Conservation (phyloP, 2,888 invertebrate genomes). For the Leptopilina myrica region DNA sequence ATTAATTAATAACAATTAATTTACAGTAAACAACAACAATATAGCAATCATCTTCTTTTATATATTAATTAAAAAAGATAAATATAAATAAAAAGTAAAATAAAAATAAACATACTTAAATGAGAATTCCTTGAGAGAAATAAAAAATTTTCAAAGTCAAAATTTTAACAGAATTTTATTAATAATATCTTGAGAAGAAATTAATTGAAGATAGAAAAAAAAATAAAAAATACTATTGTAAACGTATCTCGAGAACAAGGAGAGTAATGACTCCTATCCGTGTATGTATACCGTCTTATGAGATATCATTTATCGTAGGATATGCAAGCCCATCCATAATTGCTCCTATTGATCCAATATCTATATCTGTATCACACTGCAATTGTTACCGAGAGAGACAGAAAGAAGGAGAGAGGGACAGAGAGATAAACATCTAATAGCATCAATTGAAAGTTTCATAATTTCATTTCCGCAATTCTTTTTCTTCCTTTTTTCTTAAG, state of each 20-base stretch:
- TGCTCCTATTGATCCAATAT: not conserved
- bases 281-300: not conserved
- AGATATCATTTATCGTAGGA: constrained; percentile 10
- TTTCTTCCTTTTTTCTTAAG: not conserved
- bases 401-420: no score
- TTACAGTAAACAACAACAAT: no score
- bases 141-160: no score
- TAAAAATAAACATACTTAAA: no score
- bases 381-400: not conserved
- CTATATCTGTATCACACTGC: not conserved
- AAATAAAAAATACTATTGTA: not conserved
- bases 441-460: constrained; percentile 1
- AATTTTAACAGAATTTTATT: no score
- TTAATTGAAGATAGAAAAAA: not conserved
- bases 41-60: no score
- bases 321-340: not conserved
- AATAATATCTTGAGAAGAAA: not conserved
- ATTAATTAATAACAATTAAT: no score
- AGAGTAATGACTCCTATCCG: constrained; percentile 12
- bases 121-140: no score
- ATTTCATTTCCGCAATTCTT: not conserved
- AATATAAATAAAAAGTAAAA: no score
- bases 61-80: no score
- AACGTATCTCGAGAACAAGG: not conserved
- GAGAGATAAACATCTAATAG: constrained; percentile 1